phyloP scores from a whole-genome alignment of 2,113 vertebrate species.

The Labeo rohita region DNA sequence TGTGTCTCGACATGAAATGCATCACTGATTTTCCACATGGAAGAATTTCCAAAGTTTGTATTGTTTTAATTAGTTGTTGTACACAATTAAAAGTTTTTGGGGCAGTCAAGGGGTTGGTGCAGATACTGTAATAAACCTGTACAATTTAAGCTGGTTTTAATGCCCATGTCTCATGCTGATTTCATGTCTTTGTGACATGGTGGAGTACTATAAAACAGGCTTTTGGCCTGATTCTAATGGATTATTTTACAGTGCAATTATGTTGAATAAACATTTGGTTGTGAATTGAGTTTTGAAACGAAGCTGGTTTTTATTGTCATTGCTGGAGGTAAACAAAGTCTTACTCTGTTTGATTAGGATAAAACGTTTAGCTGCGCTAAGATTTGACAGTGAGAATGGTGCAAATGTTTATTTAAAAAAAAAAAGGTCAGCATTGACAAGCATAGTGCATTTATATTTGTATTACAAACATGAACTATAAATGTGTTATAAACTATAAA shows the following conservation, averaged over 20 bases:
- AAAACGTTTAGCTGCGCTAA: not conserved
- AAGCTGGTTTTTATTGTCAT: constrained; percentile 12
- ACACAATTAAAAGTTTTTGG: not conserved
- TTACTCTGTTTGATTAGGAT: not conserved
- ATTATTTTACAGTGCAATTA: constrained; percentile 41
- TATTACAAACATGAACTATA: not conserved
- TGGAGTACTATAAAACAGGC: not conserved
- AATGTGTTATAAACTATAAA: not conserved
- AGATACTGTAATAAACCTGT: constrained; percentile 38
- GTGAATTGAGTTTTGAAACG: constrained; percentile 23
- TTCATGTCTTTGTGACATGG: constrained; percentile 31
- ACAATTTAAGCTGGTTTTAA: constrained; percentile 20
- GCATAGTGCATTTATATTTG: constrained; percentile 4
- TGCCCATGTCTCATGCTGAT: constrained; percentile 25
- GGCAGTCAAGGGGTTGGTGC: constrained; percentile 2
- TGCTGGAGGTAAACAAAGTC: not conserved
- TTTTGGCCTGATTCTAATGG: constrained; percentile 25
- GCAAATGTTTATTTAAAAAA: not conserved
- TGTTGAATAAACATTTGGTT: constrained; percentile 37
- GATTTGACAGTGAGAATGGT: not conserved
- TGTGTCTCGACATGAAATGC: constrained; percentile 12
- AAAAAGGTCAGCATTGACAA: too few relatives aligned
- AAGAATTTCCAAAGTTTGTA: constrained; percentile 32
- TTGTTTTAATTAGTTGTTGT: constrained; percentile 39
- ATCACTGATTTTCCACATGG: constrained; percentile 15